Conservation (phyloP, 30 jellyfish, hydroid and myxozoan species). For the Aurelia coerulea region DNA sequence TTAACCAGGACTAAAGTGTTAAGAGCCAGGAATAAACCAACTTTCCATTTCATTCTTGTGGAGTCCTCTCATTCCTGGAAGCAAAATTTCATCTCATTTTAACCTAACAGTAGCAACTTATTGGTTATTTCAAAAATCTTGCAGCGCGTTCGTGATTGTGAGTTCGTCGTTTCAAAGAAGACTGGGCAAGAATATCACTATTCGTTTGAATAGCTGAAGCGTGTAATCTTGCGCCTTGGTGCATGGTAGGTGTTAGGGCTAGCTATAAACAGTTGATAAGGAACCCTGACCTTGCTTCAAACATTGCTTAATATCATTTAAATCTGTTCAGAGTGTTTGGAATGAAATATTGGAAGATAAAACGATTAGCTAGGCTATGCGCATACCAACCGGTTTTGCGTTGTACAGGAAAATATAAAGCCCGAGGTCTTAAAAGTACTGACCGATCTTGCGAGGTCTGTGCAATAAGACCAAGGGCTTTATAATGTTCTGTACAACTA, state of each 20-base stretch:
- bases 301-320: background rate
- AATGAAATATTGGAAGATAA: no score
- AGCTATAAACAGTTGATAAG: slow-evolving; percentile 11
- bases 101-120: background rate
- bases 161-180: slow-evolving; percentile 1
- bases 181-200: slow-evolving; percentile 23
- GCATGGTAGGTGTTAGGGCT: slow-evolving; percentile 8
- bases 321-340: background rate
- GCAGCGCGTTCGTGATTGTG: background rate
- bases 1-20: slow-evolving; percentile 8
- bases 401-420: no score
- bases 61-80: slow-evolving; percentile 47
- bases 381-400: no score
- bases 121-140: background rate
- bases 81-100: background rate
- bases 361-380: no score
- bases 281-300: background rate
- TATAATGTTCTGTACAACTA: no score
- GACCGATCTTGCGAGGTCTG: no score
- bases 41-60: slow-evolving; percentile 37
- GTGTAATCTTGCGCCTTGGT: slow-evolving; percentile 57
- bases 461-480: no score
- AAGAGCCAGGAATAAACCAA: slow-evolving; percentile 18
- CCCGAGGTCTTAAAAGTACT: no score
- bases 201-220: slow-evolving; percentile 40